Evolutionary conservation across 2,113 vertebrate species (phyloP).

Genomic region (Alces alces): DNA sequence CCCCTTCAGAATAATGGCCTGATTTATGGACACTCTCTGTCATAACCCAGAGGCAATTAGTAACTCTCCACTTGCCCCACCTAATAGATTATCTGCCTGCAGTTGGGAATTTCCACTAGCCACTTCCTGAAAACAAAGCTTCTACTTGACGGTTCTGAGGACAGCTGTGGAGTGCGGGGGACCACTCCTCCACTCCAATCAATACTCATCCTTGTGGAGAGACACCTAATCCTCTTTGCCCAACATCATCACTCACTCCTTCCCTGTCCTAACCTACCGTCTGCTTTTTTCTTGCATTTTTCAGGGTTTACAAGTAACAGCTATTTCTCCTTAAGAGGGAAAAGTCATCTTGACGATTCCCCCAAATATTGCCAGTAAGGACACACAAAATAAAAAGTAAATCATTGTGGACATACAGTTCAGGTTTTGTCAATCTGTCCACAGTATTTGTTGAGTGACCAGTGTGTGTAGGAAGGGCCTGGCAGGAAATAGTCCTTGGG

Average conservation of each 20-base stretch:
- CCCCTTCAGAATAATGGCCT: not conserved
- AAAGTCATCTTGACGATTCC: not conserved
- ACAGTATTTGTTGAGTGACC: not conserved
- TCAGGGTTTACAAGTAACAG: not conserved
- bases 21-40: not conserved
- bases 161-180: not conserved
- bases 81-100: slow-evolving; percentile 15
- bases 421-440: not conserved
- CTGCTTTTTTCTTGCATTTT: not conserved
- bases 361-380: not conserved
- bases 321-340: not conserved
- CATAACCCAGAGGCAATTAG: slow-evolving; percentile 11
- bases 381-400: slow-evolving; percentile 1
- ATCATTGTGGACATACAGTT: not conserved
- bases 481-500: not conserved
- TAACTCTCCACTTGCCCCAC: not conserved
- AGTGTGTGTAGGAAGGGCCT: not conserved
- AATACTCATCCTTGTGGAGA: not conserved
- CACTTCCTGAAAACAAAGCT: slow-evolving; percentile 50
- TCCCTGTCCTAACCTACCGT: not conserved
- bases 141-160: not conserved
- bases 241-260: not conserved
- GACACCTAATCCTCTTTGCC: not conserved
- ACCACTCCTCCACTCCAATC: not conserved
- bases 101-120: slow-evolving; percentile 49